These are phyloP conservation scores for Mesocentrotus franciscanus DNA, from an alignment of 53 echinoderm and acorn worm species.

Conservation along the genomic window DNA sequence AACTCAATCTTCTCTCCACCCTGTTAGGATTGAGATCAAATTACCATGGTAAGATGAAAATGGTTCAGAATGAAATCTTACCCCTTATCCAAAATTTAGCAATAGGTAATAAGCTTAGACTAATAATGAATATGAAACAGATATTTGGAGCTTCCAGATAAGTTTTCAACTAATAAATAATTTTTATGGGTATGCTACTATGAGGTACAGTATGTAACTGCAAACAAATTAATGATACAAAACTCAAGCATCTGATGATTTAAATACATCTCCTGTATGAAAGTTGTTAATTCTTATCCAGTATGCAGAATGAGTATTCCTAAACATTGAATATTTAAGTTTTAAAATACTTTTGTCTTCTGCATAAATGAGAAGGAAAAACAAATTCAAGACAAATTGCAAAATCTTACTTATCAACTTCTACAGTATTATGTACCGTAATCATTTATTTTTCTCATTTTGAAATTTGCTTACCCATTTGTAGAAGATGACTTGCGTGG, in stretches of 20 bases:
- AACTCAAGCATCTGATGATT: neutral
- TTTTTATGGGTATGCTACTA: too few relatives aligned
- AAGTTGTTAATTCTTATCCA: too few relatives aligned
- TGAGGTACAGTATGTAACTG: neutral
- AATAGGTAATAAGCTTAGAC: neutral
- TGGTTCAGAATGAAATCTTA: neutral
- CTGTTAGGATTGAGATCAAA: conserved; percentile 61
- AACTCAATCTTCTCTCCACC: conserved; percentile 78
- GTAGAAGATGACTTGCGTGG: conserved; percentile 95
- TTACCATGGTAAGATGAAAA: neutral
- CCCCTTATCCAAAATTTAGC: neutral
- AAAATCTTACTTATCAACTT: too few relatives aligned
- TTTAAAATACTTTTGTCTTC: too few relatives aligned
- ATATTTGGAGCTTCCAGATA: neutral
- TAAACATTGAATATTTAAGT: too few relatives aligned
- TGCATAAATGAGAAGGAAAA: too few relatives aligned
- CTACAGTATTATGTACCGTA: too few relatives aligned
- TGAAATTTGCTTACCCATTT: conserved; percentile 83
- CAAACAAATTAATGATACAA: neutral
- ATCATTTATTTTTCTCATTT: too few relatives aligned
- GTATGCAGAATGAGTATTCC: too few relatives aligned
- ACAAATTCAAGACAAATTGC: too few relatives aligned
- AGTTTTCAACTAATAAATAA: neutral
- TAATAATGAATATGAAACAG: neutral
- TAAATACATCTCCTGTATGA: neutral